Conservation (phyloP, 2,797 vertebrate genomes). For the Sebastes elongatus region DNA sequence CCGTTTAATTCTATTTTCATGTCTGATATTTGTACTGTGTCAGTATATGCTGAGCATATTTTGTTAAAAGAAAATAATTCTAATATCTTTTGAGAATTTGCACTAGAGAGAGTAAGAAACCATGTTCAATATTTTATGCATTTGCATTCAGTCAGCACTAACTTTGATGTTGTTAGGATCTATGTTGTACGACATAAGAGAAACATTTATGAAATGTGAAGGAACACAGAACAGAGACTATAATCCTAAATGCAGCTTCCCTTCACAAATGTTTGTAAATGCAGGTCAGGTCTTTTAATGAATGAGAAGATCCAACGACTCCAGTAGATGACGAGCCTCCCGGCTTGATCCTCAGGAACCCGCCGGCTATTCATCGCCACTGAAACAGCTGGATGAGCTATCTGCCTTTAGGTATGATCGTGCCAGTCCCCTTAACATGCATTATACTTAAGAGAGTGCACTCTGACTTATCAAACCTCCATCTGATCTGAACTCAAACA, state of each 20-base stretch:
- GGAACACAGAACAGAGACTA: neutral
- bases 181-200: neutral
- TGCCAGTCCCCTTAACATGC: neutral
- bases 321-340: neutral
- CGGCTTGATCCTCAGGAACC: neutral
- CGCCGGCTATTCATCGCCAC: too few species aligned
- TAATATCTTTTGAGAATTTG: neutral
- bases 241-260: neutral
- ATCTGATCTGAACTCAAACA: neutral
- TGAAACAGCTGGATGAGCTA: neutral
- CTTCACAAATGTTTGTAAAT: neutral
- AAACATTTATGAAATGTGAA: neutral
- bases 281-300: neutral
- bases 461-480: neutral
- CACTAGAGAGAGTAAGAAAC: neutral
- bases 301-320: neutral
- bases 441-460: neutral
- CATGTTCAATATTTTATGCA: neutral
- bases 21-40: too few species aligned
- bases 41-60: too few species aligned
- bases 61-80: too few species aligned
- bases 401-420: neutral
- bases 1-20: too few species aligned
- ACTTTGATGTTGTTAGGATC: neutral
- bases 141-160: neutral